Evolutionary conservation across 2,113 vertebrate species (phyloP), one percentile per base, ranked within the genome.

Genomic region (Micromys minutus): DNA sequence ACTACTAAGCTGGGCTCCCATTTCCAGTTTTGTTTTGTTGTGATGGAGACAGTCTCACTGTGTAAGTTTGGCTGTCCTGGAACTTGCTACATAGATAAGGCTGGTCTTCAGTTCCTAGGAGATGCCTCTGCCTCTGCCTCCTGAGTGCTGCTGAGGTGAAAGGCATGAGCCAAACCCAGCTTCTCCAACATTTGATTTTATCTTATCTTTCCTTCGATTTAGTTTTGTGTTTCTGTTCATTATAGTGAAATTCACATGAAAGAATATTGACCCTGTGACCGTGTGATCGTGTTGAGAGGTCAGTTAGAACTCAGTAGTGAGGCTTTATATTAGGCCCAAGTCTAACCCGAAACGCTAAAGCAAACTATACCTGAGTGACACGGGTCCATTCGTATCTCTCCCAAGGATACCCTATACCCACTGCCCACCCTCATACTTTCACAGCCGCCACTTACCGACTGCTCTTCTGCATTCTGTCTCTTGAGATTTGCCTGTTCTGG

Each of bases 161-260:
- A 74, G 71, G n/a, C 39, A 19, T 10, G n/a, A 42, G 39, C 39
- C 71, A 42, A 9, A 42, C 34, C 7, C 63, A 72, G 34, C 69
- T n/a, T 71, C 42, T 69, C n/a, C 13, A 31, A 2, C 29, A 11
- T 74, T 39, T 39, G 39, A 39, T 39, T 42, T 72, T 39, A 39
- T 45, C 65, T 57, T 72, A 9, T 15, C 47, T 76, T 76, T 50
- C 26, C 42, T 50, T 76, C 16, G 45, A 7, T 31, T 47, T 76
- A 22, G 26, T 76, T 76, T 50, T 50, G 45, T 76, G 12, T 13
- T 69, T 92, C 39, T 89, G 71, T 59, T 36, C 39, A 39, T 94
- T 65, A 63, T 74, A 69, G 31, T 89, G 31, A 94, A 94, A 87
- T 81, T 77, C 36, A 71, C n/a, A 5, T 65, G 47, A 93, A 61